These are phyloP conservation scores for Silurus aristotelis DNA, from an alignment of 2,797 vertebrate species.

Conservation along the genomic window DNA sequence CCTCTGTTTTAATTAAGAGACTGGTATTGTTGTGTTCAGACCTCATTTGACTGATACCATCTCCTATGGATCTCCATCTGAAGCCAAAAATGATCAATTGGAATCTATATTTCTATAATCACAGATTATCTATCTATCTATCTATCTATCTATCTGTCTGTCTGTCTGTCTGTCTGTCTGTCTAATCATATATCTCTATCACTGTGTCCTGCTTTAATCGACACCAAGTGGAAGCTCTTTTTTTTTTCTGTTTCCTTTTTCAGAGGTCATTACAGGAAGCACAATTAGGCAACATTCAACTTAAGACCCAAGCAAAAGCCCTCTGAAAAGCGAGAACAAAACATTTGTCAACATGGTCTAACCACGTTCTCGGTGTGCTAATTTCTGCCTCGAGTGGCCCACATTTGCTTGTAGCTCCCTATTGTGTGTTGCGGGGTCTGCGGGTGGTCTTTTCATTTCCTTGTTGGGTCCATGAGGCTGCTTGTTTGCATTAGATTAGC, in stretches of 20 bases:
- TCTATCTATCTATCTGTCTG: too few species aligned
- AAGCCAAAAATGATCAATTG: background rate
- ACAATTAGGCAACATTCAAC: constrained; percentile 7
- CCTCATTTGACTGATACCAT: background rate
- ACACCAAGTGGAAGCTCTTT: background rate
- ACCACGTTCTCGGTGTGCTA: constrained; percentile 36
- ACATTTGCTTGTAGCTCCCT: constrained; percentile 48
- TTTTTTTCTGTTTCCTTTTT: background rate
- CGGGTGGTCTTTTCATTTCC: constrained; percentile 72
- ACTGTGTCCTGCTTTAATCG: background rate
- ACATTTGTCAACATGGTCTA: constrained; percentile 37
- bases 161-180: too few species aligned
- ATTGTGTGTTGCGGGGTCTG: constrained; percentile 53
- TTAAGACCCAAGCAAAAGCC: background rate
- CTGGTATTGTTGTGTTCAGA: background rate
- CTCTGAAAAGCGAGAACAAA: constrained; percentile 14
- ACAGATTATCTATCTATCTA: too few species aligned
- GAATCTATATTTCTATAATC: too few species aligned
- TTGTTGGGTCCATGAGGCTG: constrained; percentile 54
- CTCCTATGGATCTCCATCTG: too few species aligned
- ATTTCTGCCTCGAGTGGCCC: constrained; percentile 44
- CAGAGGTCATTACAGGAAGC: background rate
- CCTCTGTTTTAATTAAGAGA: background rate
- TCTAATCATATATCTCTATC: background rate
- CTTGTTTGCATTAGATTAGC: constrained; percentile 69